These are phyloP conservation scores for Polydesmus complanatus DNA, from an alignment of 2,888 invertebrate species.

Conservation along the genomic window DNA sequence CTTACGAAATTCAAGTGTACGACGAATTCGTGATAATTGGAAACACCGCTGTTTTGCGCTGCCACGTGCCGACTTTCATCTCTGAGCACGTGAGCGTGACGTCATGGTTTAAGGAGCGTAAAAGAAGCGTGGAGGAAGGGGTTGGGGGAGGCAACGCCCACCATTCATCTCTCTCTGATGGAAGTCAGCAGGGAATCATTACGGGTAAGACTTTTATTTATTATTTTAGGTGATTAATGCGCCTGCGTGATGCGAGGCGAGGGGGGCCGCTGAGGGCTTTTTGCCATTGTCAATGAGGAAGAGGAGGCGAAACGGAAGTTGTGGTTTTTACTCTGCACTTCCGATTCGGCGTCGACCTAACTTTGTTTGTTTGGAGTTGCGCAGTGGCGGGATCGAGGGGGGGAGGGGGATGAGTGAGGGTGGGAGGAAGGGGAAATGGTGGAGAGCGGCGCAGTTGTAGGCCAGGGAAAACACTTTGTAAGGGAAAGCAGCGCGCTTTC, in stretches of 20 bases:
- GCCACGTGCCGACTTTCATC: slow-evolving; percentile 17
- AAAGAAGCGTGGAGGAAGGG: no score
- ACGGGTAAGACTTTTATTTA: background rate
- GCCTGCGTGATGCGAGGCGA: background rate
- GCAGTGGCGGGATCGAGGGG: background rate
- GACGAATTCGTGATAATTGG: slow-evolving; percentile 16
- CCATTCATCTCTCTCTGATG: background rate
- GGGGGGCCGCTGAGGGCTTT: no score
- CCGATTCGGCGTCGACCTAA: background rate
- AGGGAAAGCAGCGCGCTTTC: no score
- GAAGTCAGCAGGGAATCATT: background rate
- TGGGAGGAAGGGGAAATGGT: background rate
- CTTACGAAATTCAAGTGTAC: slow-evolving; percentile 16
- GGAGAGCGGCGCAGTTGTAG: no score
- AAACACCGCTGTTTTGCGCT: slow-evolving; percentile 15
- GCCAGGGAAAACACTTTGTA: no score
- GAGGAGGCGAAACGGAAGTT: background rate
- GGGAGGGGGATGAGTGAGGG: background rate
- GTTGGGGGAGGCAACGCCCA: no score
- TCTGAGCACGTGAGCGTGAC: slow-evolving; percentile 15
- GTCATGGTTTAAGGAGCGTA: slow-evolving; percentile 13
- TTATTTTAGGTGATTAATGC: slow-evolving; percentile 2
- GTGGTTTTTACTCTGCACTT: background rate
- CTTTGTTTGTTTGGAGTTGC: background rate
- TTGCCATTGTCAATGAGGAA: background rate